A percentile compares a stretch with the other conserved stretches of the same genome.
Conservation (phyloP, 2,797 vertebrate species). For the Dromococcyx pavoninus region DNA sequence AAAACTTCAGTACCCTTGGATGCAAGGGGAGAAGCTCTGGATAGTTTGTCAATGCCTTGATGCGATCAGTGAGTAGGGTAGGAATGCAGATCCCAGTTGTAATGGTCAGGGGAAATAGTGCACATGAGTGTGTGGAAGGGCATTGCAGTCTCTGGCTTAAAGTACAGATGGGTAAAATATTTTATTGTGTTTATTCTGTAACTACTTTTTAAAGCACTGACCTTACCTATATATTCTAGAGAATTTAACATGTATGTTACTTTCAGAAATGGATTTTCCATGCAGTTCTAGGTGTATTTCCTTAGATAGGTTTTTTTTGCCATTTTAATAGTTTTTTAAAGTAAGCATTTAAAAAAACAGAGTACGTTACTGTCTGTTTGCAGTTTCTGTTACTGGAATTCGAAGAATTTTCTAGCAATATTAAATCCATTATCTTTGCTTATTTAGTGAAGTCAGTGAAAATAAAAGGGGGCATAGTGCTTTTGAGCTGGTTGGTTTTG, state of each 20-base stretch:
- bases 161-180: not conserved
- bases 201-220: not conserved
- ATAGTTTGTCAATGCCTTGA: not conserved
- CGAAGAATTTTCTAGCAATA: not conserved
- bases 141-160: not conserved
- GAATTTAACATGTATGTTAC: not conserved
- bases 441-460: not conserved
- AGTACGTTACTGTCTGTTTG: not conserved
- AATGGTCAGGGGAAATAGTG: not conserved
- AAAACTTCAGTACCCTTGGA: not conserved
- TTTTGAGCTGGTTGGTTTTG: not conserved
- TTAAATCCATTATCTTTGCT: not conserved
- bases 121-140: not conserved
- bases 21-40: not conserved
- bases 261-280: fast-evolving
- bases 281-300: not conserved
- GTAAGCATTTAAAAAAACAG: not conserved
- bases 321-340: not conserved
- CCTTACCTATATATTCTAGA: not conserved
- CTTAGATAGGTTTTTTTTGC: not conserved
- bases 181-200: not conserved
- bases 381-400: not conserved
- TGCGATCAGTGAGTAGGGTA: not conserved
- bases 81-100: not conserved
- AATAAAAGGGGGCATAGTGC: not conserved